phyloP scores from a whole-genome alignment of 2,888 invertebrate species.

The Lottia gigantea region DNA sequence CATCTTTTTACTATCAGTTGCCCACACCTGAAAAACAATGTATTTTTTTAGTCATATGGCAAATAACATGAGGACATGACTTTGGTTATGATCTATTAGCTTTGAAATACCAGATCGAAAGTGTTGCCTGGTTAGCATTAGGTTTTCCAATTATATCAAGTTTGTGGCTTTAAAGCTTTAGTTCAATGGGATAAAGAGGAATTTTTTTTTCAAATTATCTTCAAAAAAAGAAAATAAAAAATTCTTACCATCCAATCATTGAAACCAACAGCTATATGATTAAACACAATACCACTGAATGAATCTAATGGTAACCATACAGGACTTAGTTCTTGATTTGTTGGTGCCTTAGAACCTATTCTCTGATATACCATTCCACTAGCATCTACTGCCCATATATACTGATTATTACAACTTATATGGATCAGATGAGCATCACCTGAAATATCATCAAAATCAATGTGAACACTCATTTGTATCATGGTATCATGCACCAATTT shows the following conservation, averaged over 20 bases:
- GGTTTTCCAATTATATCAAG: too few species aligned
- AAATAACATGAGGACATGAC: background rate
- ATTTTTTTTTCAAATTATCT: too few species aligned
- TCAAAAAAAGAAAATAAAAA: too few species aligned
- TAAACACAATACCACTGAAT: constrained; percentile 58
- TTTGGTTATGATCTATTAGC: background rate
- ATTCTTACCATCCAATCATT: constrained; percentile 60
- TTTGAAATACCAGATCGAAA: too few species aligned
- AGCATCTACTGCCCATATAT: constrained; percentile 71
- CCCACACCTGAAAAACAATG: constrained; percentile 69
- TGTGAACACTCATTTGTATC: background rate
- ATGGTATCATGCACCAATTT: too few species aligned
- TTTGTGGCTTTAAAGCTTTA: too few species aligned
- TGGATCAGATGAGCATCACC: constrained; percentile 66
- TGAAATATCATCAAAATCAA: constrained; percentile 32
- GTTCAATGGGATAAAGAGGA: too few species aligned
- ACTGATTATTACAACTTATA: constrained; percentile 69
- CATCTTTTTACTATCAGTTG: constrained; percentile 69
- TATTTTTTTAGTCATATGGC: background rate
- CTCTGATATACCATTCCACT: constrained; percentile 70
- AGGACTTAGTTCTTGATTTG: constrained; percentile 66
- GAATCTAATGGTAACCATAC: constrained; percentile 71
- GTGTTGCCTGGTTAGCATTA: too few species aligned
- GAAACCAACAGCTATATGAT: constrained; percentile 55
- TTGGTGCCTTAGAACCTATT: constrained; percentile 69